A percentile compares a stretch with the other conserved stretches of the same genome.
Conservation (phyloP, 2,113 vertebrate genomes). For the Stomatorhinus ivindoensis region DNA sequence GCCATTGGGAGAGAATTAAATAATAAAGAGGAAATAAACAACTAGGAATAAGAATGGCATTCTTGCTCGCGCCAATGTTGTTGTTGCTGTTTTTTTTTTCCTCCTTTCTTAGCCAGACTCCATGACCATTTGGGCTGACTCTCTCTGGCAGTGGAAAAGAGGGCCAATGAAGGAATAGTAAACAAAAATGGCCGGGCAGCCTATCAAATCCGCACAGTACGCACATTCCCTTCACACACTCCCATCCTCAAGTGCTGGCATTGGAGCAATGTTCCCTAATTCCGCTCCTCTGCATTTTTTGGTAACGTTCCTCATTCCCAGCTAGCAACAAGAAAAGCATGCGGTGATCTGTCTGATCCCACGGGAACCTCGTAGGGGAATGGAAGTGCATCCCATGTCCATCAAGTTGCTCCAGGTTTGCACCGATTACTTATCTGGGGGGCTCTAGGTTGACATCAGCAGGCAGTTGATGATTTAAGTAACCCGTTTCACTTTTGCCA, state of each 20-base stretch:
- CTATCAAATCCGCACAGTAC: conserved; percentile 29
- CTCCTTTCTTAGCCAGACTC: conserved; percentile 30
- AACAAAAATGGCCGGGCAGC: conserved; percentile 38
- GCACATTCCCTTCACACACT: conserved; percentile 4
- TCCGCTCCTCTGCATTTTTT: not conserved
- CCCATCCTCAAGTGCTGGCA: not conserved
- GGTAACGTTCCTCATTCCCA: not conserved
- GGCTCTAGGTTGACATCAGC: not conserved
- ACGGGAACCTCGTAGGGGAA: not conserved
- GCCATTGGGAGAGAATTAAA: conserved; percentile 23
- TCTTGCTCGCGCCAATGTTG: conserved; percentile 24
- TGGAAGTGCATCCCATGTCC: not conserved
- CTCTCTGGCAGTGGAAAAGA: conserved; percentile 41
- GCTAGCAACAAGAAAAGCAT: not conserved
- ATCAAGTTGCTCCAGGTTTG: not conserved
- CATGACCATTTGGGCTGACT: conserved; percentile 36
- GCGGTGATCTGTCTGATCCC: not conserved
- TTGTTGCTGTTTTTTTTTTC: conserved; percentile 27
- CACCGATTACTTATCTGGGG: not conserved
- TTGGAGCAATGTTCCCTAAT: not conserved
- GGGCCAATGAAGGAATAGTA: conserved; percentile 35
- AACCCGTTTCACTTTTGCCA: not conserved
- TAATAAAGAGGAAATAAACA: conserved; percentile 32
- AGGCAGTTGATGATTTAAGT: not conserved
- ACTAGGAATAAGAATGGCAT: conserved; percentile 43